Base-by-base conservation (phyloP, 2,113 vertebrate species). In the Catharus bicknelli region DNA sequence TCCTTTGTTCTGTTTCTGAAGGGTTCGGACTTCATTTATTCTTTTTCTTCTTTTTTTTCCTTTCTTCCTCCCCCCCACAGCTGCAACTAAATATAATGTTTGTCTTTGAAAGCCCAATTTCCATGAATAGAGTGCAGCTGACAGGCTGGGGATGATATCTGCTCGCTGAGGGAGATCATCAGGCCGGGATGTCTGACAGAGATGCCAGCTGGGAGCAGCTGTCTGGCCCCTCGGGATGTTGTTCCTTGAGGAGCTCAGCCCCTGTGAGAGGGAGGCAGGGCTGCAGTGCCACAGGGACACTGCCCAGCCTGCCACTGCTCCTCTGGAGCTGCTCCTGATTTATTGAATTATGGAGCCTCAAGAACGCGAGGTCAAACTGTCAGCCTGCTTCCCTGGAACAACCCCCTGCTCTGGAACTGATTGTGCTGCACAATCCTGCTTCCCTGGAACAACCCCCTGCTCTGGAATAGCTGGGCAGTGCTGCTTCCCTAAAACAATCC, bases 121-220 rank as follows among this genome's bases (percentile, higher is more conserved):
- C 96, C 88, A 90, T 95, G 91, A 90, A 95, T 95, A 95, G 95
- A 70, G 90, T 64, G 57, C 96, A 92, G 92, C 90, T 94, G 93
- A 96, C 94, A 97, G 86, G 79, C 83, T 66, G 77, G 82, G 89
- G 87, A 82, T 27, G 42, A 91, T 90, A 82, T 75, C 91, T 86
- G 82, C 90, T 90, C n/a, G 77, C 82, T 29, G 61, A 93, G 86
- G 88, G 90, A 92, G 92, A 92, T 67, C 82, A 95, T 86, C 90
- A 86, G 14, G 1, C 40, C 92, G 36, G 9, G 86, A 26, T 70
- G 85, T 27, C 9, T 78, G 90, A 63, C 89, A 93, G 89, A 14
- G 90, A 55, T 93, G 93, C 72, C 94, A 88, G 64, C 87, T 8
- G 50, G 53, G 84, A 85, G 88, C 66, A 84, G 3, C 40, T 5